Conservation (phyloP, 2,113 vertebrate genomes). For the Callipepla squamata region DNA sequence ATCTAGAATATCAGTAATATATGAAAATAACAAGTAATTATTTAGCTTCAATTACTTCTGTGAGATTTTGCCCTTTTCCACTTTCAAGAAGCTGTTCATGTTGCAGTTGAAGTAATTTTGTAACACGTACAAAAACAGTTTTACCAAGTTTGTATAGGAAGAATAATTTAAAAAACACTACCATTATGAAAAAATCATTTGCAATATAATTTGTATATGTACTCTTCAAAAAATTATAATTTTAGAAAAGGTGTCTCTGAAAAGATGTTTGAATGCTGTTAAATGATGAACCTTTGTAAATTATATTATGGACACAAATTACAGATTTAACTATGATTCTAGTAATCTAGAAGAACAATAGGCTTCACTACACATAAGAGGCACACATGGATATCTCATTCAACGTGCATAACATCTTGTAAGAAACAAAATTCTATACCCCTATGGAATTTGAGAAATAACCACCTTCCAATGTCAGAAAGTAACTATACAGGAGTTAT, state of each 20-base stretch:
- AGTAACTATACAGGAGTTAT: fast-evolving
- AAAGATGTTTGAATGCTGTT: fast-evolving
- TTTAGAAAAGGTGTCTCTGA: neutral
- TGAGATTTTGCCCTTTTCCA: neutral
- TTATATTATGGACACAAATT: neutral
- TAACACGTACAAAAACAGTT: fast-evolving
- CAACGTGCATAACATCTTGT: fast-evolving
- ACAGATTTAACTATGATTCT: neutral
- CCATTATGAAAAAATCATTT: neutral
- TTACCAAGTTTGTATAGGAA: neutral
- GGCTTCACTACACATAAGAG: neutral
- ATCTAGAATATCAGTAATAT: neutral
- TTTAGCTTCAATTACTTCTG: neutral
- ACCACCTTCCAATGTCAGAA: neutral
- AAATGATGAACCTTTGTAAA: neutral
- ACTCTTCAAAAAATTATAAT: neutral
- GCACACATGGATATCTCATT: neutral
- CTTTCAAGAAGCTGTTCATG: neutral
- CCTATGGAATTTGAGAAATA: neutral
- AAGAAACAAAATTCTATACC: neutral
- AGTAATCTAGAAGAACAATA: neutral
- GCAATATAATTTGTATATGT: neutral
- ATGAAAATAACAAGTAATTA: neutral
- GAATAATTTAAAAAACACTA: neutral
- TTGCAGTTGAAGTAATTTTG: neutral